A percentile compares a stretch with the other conserved stretches of the same genome.
Evolutionary conservation across 1,140 invertebrate genomes (phyloP).

Genomic region (Ephestia elutella): DNA sequence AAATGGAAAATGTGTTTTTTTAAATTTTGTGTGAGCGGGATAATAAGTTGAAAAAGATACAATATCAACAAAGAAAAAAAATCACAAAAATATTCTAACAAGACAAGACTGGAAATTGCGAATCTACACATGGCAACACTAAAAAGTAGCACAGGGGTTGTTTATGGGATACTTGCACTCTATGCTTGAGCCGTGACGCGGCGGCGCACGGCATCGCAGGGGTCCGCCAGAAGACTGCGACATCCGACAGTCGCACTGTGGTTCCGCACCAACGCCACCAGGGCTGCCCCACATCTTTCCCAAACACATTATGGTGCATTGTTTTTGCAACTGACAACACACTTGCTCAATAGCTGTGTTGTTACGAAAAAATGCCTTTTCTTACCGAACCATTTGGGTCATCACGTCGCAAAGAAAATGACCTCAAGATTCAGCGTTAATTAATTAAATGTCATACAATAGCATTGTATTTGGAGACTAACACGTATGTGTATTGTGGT

Average conservation of each 20-base stretch:
- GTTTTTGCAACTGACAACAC: constrained; percentile 43
- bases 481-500: background rate
- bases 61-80: no score
- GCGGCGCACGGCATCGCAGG: constrained; percentile 58
- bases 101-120: background rate
- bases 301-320: constrained; percentile 41
- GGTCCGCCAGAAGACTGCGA: constrained; percentile 25
- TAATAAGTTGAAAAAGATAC: no score
- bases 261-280: constrained; percentile 42
- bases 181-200: constrained; percentile 40
- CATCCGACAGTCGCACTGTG: constrained; percentile 28
- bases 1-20: background rate
- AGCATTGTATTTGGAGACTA: constrained; percentile 1
- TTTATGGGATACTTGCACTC: constrained; percentile 56
- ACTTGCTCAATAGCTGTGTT: constrained; percentile 35
- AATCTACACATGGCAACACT: background rate
- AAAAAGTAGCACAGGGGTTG: background rate
- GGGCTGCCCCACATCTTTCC: constrained; percentile 50
- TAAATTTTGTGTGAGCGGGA: no score
- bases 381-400: constrained; percentile 15
- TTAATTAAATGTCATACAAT: constrained; percentile 1
- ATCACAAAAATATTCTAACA: background rate
- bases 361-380: constrained; percentile 35
- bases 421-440: constrained; percentile 4
- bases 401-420: constrained; percentile 16